Conservation (phyloP, 2,797 vertebrate genomes). For the Artibeus lituratus region DNA sequence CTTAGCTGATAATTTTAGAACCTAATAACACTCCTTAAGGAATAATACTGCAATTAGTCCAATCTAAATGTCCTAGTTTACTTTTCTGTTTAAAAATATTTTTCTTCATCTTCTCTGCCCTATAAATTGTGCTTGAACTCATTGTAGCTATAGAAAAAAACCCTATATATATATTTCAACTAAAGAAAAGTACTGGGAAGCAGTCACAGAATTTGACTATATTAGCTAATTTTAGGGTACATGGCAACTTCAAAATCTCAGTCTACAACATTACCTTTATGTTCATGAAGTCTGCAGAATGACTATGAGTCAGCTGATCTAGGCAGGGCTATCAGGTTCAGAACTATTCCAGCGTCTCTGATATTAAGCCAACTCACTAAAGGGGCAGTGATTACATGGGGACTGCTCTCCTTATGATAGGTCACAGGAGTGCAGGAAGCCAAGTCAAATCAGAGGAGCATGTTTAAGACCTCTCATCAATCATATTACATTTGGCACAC, state of each 20-base stretch:
- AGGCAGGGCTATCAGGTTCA: background rate
- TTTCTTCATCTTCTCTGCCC: conserved; percentile 57
- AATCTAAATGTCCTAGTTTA: conserved; percentile 71
- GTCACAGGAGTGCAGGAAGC: background rate
- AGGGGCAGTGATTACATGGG: background rate
- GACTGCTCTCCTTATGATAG: background rate
- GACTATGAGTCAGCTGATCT: background rate
- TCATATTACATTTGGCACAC: background rate
- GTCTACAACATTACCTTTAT: background rate
- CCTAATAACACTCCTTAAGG: conserved; percentile 71
- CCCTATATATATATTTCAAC: conserved; percentile 35
- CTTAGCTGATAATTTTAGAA: conserved; percentile 72
- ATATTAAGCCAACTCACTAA: background rate
- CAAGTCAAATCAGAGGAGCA: background rate
- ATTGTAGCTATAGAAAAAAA: conserved; percentile 33
- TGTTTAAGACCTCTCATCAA: conserved; percentile 19
- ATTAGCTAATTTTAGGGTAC: background rate
- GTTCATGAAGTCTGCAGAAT: background rate
- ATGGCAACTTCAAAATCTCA: background rate
- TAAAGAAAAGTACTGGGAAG: conserved; percentile 25
- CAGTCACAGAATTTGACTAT: background rate
- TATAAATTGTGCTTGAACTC: conserved; percentile 61
- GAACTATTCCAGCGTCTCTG: background rate
- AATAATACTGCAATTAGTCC: conserved; percentile 66
- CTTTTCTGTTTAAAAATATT: conserved; percentile 68